Base-by-base conservation (phyloP, 2,797 vertebrate genomes). In the Gymnodraco acuticeps region DNA sequence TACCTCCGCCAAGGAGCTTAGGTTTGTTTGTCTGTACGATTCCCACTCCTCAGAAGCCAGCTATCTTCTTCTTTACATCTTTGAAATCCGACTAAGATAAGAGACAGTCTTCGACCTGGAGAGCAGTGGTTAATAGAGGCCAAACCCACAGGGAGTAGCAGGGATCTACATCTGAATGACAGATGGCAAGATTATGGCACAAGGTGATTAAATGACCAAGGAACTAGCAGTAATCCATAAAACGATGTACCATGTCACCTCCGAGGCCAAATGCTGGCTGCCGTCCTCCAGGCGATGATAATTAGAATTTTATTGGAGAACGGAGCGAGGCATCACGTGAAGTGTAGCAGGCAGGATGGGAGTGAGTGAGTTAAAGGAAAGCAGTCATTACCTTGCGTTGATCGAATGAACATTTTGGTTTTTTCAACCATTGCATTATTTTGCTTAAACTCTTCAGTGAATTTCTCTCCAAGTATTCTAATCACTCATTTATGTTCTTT, bases 281-380 rank as follows among this genome's bases (percentile, higher is more conserved):
- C 27, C 81, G 54, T 76, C 77, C 83, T 82, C 78, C n/a, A 31
- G 74, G 82, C 38, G 15, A 59, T 60, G 65, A 84, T 85, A 85
- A 91, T 90, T 81, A 73, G 71, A 90, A 90, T 85, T 92, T 83
- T 84, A 87, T 76, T 76, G 71, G 81, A 70, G 62, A 78, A 68
- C 33, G 47, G 72, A 81, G 66, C 52, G 69, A 64, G 64, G 33
- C 33, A 68, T 79, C 62, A 63, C 27, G 38, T 78, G 75, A 76
- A 43, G 31, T 56, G 77, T 38, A 20, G 27, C 65, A 23, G 51
- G 50, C 46, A 65, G 70, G 54, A 61, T 7, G 46, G 41, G 60
- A 69, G 59, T 50, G 31, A 56, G 52, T 59, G 70, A 75, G 61
- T 75, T 75, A 77, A 70, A 84, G 65, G 70, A 75, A 59, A 46